A percentile compares a stretch with the other conserved stretches of the same genome.
Conservation (phyloP, 2,797 vertebrate species). For the Lagocephalus sceleratus region DNA sequence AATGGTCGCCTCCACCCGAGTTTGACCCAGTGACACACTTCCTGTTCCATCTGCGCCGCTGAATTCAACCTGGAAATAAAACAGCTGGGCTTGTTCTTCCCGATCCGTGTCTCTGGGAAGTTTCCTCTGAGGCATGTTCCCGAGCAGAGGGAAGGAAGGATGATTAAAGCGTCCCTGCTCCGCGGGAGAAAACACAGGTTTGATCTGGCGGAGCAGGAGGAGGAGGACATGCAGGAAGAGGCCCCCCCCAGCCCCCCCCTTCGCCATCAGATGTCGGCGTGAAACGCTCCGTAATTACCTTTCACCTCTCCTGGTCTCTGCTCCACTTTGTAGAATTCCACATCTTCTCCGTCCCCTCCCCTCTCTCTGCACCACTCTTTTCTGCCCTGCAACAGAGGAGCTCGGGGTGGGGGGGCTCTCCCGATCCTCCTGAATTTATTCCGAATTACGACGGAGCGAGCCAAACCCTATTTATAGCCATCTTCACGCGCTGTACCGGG, state of each 20-base stretch:
- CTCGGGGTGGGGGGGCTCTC: constrained; percentile 23
- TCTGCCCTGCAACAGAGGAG: constrained; percentile 60
- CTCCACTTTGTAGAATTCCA: not conserved
- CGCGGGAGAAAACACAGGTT: constrained; percentile 11
- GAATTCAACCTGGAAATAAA: constrained; percentile 18
- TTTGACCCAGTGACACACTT: constrained; percentile 72
- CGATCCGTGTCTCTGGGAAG: no score
- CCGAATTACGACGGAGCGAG: constrained; percentile 31
- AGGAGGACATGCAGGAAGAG: no score
- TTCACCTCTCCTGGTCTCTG: not conserved
- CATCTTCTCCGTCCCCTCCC: constrained; percentile 1
- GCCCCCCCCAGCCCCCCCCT: constrained; percentile 1
- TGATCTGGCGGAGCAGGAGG: no score
- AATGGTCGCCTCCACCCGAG: constrained; percentile 29
- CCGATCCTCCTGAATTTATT: constrained; percentile 32
- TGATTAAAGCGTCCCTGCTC: no score
- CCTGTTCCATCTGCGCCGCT: constrained; percentile 57
- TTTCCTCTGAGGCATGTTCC: no score
- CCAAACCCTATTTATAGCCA: constrained; percentile 47
- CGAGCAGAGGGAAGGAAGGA: no score
- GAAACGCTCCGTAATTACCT: constrained; percentile 35
- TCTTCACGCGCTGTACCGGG: constrained; percentile 26
- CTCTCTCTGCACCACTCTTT: constrained; percentile 12
- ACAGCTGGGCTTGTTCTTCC: constrained; percentile 21
- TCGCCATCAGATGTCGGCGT: constrained; percentile 26